Evolutionary conservation across 92 coral and sea anemone species (phyloP).

Genomic region (Scolanthus callimorphus): DNA sequence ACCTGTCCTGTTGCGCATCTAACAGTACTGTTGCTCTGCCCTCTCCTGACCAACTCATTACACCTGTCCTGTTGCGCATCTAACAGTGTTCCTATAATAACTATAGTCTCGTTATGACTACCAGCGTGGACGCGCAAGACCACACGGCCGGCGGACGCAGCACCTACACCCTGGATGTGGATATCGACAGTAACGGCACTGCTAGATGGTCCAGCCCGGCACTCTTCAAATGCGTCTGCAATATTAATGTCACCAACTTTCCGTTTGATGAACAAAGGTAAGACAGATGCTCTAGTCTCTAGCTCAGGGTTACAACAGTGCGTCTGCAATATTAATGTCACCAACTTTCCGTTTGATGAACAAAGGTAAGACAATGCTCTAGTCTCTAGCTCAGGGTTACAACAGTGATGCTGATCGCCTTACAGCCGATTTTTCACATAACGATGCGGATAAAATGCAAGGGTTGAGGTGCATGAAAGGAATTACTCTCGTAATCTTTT

Average conservation of each 20-base stretch:
- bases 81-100: too few species aligned
- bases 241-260: slow-evolving; percentile 60
- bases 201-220: slow-evolving; percentile 72
- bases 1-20: neutral
- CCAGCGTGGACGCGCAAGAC: slow-evolving; percentile 81
- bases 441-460: too few species aligned
- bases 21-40: neutral
- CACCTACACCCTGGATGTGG: slow-evolving; percentile 52
- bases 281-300: too few species aligned
- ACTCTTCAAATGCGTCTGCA: slow-evolving; percentile 64
- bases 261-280: too few species aligned
- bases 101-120: too few species aligned
- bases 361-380: slow-evolving; percentile 5
- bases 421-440: neutral
- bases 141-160: slow-evolving; percentile 69
- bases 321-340: slow-evolving; percentile 54
- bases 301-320: slow-evolving; percentile 51
- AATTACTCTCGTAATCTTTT: too few species aligned
- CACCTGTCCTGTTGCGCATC: too few species aligned
- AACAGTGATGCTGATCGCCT: neutral
- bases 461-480: too few species aligned
- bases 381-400: neutral
- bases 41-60: too few species aligned
- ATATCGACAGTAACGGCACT: slow-evolving; percentile 45
- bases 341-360: slow-evolving; percentile 52